Percentiles rank a stretch among this genome's conserved stretches.
Conservation (phyloP, 2,888 invertebrate genomes). For the Megalurothrips usitatus region DNA sequence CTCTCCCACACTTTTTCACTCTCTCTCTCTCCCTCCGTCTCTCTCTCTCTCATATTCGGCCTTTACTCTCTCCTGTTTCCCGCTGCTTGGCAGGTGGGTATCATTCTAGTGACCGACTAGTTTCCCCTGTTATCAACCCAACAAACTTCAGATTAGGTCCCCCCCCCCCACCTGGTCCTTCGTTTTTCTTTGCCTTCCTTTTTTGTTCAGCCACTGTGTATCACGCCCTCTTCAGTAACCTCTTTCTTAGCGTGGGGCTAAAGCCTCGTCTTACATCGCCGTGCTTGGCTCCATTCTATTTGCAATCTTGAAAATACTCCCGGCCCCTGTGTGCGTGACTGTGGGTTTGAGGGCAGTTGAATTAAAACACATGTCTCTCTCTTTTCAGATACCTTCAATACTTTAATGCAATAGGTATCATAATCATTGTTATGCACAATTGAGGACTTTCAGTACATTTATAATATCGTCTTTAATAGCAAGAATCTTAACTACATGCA, state of each 20-base stretch:
- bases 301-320: too few relatives aligned
- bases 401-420: slow-evolving; percentile 26
- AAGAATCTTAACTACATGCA: slow-evolving; percentile 26
- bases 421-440: slow-evolving; percentile 25
- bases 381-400: slow-evolving; percentile 14
- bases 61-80: neutral
- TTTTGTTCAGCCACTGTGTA: too few relatives aligned
- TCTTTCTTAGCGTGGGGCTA: too few relatives aligned
- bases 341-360: neutral
- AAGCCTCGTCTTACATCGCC: too few relatives aligned
- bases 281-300: too few relatives aligned
- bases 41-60: neutral
- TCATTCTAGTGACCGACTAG: too few relatives aligned
- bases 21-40: neutral
- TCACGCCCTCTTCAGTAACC: too few relatives aligned
- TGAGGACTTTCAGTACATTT: slow-evolving; percentile 25
- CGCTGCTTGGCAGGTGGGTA: neutral
- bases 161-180: too few relatives aligned
- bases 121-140: too few relatives aligned
- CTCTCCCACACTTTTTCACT: neutral
- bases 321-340: too few relatives aligned
- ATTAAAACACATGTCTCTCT: neutral
- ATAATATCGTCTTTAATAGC: slow-evolving; percentile 27
- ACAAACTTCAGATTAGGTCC: too few relatives aligned
- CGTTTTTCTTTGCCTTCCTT: too few relatives aligned